Evolutionary conservation across 1,140 invertebrate species (phyloP).

Genomic region (Drosophila orena): DNA sequence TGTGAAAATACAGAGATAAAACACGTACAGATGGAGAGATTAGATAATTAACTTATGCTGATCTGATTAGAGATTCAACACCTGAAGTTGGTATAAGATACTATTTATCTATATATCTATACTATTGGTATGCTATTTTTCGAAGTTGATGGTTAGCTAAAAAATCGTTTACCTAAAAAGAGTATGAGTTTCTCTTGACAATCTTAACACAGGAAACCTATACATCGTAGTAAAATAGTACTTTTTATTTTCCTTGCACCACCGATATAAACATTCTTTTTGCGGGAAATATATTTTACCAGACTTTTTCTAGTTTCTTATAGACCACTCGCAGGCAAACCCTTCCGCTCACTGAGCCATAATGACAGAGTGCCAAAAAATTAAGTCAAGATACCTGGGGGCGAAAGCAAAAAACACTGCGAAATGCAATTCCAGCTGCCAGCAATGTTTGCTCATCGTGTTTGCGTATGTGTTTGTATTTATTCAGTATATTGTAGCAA

Average conservation of each 20-base stretch:
- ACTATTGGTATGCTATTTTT: too few species aligned
- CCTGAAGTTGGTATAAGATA: too few species aligned
- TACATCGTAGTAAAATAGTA: too few species aligned
- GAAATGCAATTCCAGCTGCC: conserved; percentile 63
- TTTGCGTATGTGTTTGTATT: conserved; percentile 49
- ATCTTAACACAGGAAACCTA: too few species aligned
- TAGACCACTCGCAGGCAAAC: background rate
- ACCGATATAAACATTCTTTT: background rate
- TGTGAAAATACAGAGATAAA: too few species aligned
- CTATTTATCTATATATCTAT: too few species aligned
- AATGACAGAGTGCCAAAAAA: conserved; percentile 62
- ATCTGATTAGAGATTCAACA: too few species aligned
- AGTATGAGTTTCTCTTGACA: too few species aligned
- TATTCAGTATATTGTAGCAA: conserved; percentile 71
- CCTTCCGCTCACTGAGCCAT: conserved; percentile 9
- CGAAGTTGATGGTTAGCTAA: too few species aligned
- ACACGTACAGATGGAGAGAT: too few species aligned
- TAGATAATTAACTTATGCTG: too few species aligned
- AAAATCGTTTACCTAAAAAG: too few species aligned
- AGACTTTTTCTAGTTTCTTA: conserved; percentile 1
- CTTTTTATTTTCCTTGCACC: background rate
- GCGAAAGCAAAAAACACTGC: conserved; percentile 6
- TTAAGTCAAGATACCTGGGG: conserved; percentile 59
- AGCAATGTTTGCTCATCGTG: conserved; percentile 44
- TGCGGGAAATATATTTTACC: background rate